phyloP scores from a whole-genome alignment of 2,888 invertebrate genomes.

The Troides oblongomaculatus region DNA sequence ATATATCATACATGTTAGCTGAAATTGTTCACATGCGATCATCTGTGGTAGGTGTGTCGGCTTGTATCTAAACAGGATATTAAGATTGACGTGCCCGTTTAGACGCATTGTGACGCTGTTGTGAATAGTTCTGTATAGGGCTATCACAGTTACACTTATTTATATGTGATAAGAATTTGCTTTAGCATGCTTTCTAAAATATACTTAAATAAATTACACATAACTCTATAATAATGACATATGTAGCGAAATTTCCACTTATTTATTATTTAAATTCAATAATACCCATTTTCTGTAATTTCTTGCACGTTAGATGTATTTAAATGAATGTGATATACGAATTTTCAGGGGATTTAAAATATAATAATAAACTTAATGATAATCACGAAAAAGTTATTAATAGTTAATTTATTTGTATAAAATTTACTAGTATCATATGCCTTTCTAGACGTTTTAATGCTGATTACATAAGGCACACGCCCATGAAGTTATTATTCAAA shows the following conservation, averaged over 20 bases:
- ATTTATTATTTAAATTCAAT: no score
- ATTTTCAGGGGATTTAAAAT: no score
- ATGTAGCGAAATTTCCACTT: no score
- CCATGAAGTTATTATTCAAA: conserved; percentile 6
- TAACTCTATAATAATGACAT: no score
- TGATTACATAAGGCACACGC: conserved; percentile 5
- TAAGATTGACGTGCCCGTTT: conserved; percentile 18
- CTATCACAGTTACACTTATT: not conserved
- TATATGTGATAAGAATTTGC: no score
- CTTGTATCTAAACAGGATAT: conserved; percentile 16
- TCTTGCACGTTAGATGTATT: no score
- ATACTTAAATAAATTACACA: no score
- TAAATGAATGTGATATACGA: no score
- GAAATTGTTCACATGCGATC: not conserved
- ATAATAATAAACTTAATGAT: no score
- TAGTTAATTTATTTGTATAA: not conserved
- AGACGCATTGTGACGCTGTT: conserved; percentile 20
- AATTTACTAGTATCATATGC: not conserved
- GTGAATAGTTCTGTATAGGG: conserved; percentile 7
- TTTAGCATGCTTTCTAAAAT: no score
- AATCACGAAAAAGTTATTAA: not conserved
- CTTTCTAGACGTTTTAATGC: conserved; percentile 3
- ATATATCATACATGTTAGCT: no score
- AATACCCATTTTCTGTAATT: no score
- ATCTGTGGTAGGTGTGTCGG: conserved; percentile 9